Evolutionary conservation across 92 coral and sea anemone species (phyloP), one percentile per base, ranked within the genome.

Genomic region (Hydrozoanthus gracilis): DNA sequence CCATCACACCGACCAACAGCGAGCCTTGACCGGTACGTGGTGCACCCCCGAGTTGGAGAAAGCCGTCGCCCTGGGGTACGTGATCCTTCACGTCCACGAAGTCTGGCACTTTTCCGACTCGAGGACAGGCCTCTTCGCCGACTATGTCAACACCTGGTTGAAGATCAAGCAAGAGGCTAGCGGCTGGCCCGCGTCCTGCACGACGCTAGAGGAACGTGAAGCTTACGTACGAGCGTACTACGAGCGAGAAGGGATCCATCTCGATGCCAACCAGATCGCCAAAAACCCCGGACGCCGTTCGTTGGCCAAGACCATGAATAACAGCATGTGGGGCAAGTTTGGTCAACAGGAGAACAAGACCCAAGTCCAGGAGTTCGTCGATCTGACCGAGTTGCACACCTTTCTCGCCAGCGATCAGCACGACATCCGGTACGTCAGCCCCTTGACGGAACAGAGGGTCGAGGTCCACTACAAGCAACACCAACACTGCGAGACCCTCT

Each of bases 211-310:
- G 35, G 83, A 50, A n/a, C 56, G 64, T 60, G 70, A 60, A 55
- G 44, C 56, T 60, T 78, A 78, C 83, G 64, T 78, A 39, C 18
- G 67, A 39, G 83, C 56, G 46, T 78, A 78, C 83, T 60, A 60
- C 44, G 83, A 60, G 46, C 54, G 64, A 16, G 71, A 78, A 66
- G 83, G 64, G 64, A 78, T 78, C 45, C 83, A 78, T 60, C 48
- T 78, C 67, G 83, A 78, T 78, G 67, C 71, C 20, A 3, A 66
- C 56, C 83, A 78, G 83, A 78, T 78, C 83, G 64, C 61, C 66
- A 78, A 78, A 66, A 78, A 78, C 64, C 83, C 83, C 16, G 71
- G 83, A 50, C 83, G 56, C 46, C 56, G 71, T 20, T 17, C 83
- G 83, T 78, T 78, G 83, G 64, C 83, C 35, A 27, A 27, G 35